phyloP scores from a whole-genome alignment of 2,113 vertebrate genomes.

The Ornithorhynchus anatinus region DNA sequence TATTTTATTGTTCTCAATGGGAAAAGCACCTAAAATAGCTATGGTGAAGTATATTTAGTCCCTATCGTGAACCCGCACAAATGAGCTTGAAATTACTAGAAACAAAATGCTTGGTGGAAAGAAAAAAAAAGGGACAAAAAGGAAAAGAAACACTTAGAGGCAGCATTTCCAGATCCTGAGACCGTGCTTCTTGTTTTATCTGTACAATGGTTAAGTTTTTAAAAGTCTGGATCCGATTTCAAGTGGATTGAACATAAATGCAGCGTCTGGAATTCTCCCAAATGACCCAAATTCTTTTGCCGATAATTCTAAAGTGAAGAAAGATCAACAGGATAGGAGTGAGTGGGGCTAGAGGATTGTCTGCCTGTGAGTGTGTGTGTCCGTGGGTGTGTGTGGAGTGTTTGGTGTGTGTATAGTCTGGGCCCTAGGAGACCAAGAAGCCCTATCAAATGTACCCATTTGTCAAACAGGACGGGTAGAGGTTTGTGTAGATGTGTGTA shows the following conservation, averaged over 20 bases:
- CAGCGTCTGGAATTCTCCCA: slow-evolving; percentile 31
- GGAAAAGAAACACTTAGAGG: too few relatives aligned
- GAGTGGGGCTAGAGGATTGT: neutral
- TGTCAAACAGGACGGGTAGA: neutral
- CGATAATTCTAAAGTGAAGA: slow-evolving; percentile 34
- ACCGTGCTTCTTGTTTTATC: slow-evolving; percentile 23
- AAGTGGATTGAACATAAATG: slow-evolving; percentile 1
- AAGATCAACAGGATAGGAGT: slow-evolving; percentile 14
- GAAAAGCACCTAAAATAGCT: slow-evolving; percentile 4
- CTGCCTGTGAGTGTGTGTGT: neutral
- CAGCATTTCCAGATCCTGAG: slow-evolving; percentile 8
- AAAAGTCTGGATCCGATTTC: slow-evolving; percentile 32
- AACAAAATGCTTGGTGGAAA: neutral
- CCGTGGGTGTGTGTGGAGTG: neutral
- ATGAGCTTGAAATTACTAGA: slow-evolving; percentile 7
- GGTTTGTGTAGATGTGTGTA: neutral
- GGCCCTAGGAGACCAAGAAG: neutral
- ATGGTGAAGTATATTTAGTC: neutral
- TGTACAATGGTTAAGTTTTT: slow-evolving; percentile 10
- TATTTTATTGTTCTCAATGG: slow-evolving; percentile 15
- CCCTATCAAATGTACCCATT: neutral
- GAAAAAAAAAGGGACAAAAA: neutral
- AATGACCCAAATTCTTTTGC: slow-evolving; percentile 3
- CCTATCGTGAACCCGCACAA: neutral
- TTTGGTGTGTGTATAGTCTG: too few relatives aligned